A percentile compares a stretch with the other conserved stretches of the same genome.
phyloP scores from a whole-genome alignment of 2,113 vertebrate species.

The Pristiophorus japonicus region DNA sequence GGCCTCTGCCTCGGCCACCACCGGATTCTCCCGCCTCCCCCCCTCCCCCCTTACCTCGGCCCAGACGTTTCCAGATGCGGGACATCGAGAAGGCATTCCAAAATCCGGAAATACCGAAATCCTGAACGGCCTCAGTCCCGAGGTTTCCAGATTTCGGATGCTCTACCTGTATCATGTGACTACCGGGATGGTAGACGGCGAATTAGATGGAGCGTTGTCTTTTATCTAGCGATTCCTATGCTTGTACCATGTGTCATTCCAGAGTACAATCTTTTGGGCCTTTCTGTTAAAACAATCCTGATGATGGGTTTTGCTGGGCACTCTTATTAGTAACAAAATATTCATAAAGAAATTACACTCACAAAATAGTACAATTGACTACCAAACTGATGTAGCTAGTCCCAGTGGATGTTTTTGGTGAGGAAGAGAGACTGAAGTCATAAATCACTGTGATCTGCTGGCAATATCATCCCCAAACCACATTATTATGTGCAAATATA shows the following conservation, averaged over 20 bases:
- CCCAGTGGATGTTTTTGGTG: background rate
- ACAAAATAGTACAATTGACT: background rate
- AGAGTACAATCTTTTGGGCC: background rate
- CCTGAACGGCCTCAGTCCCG: too few relatives aligned
- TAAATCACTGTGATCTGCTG: background rate
- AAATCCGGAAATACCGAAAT: too few relatives aligned
- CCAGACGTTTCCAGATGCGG: too few relatives aligned
- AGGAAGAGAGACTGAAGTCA: background rate
- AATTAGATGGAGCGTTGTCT: background rate
- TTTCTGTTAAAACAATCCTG: background rate
- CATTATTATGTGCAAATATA: background rate
- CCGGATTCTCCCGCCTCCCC: too few relatives aligned
- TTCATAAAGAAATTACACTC: background rate
- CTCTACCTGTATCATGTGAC: too few relatives aligned
- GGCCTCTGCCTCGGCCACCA: too few relatives aligned
- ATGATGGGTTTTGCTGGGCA: background rate
- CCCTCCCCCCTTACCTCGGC: too few relatives aligned
- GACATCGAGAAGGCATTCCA: too few relatives aligned
- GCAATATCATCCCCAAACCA: background rate
- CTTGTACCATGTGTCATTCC: background rate
- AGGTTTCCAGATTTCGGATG: too few relatives aligned
- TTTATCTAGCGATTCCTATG: background rate
- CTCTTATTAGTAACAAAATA: background rate
- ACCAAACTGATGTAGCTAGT: background rate
- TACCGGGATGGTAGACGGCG: background rate